Evolutionary conservation across 2,888 invertebrate genomes (phyloP).

Genomic region (Brenthis hecate): DNA sequence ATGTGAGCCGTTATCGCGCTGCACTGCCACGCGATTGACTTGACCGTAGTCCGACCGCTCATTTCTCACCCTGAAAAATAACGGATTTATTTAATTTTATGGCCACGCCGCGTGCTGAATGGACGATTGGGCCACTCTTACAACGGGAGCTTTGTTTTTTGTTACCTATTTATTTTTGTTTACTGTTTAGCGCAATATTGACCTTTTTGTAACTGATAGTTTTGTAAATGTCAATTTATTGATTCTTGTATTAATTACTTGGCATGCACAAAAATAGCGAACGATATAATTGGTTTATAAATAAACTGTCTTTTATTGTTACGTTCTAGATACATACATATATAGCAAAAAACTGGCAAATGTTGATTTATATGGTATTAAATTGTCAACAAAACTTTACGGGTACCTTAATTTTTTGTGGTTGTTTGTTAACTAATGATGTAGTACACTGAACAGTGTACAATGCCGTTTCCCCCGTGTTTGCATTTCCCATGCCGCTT

Average conservation of each 20-base stretch:
- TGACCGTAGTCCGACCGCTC: conserved; percentile 55
- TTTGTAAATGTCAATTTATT: conserved; percentile 4
- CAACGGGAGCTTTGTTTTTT: conserved; percentile 31
- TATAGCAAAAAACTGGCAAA: conserved; percentile 12
- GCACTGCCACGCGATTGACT: conserved; percentile 77
- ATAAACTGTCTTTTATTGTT: background rate
- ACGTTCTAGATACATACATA: background rate
- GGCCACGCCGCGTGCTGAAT: conserved; percentile 79
- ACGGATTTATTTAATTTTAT: conserved; percentile 83
- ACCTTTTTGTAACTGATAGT: conserved; percentile 2
- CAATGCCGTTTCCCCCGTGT: conserved; percentile 55
- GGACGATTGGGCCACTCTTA: conserved; percentile 65
- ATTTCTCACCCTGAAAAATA: conserved; percentile 81
- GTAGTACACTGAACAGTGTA: conserved; percentile 11
- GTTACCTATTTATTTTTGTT: conserved; percentile 14
- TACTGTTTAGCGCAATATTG: conserved; percentile 15
- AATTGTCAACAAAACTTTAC: conserved; percentile 34
- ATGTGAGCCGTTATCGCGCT: conserved; percentile 77
- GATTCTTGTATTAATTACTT: conserved; percentile 8
- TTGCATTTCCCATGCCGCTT: conserved; percentile 76
- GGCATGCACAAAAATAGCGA: background rate
- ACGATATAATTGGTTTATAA: background rate
- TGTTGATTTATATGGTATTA: conserved; percentile 33
- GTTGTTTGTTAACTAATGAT: conserved; percentile 35
- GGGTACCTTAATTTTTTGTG: conserved; percentile 30